Conservation (phyloP, 2,113 vertebrate species). For the Natator depressus region DNA sequence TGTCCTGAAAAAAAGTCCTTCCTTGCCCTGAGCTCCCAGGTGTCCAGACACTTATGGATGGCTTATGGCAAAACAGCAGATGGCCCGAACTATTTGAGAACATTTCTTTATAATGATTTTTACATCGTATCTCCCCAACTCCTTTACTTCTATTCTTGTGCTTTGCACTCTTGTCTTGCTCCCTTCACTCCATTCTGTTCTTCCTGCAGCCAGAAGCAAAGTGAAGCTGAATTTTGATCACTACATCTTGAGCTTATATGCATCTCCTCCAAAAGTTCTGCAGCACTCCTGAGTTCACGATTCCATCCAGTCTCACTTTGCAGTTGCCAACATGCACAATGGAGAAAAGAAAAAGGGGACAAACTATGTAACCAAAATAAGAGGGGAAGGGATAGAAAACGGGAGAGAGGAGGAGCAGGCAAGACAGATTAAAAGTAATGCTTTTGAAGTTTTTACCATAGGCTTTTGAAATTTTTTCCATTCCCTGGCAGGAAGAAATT, state of each 20-base stretch:
- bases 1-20: not conserved
- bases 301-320: not conserved
- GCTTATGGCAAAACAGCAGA: constrained; percentile 7
- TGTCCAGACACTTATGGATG: not conserved
- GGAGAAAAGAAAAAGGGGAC: not conserved
- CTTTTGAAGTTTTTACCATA: not conserved
- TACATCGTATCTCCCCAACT: not conserved
- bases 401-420: not conserved
- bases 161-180: not conserved
- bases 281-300: constrained; percentile 31
- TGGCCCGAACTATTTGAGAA: constrained; percentile 10
- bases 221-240: not conserved
- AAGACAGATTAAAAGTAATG: not conserved
- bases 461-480: not conserved
- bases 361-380: not conserved
- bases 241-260: not conserved
- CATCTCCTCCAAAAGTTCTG: not conserved
- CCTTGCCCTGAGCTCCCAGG: constrained; percentile 13
- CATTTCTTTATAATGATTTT: not conserved
- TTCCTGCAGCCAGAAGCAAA: constrained; percentile 5
- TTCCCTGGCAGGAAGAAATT: not conserved
- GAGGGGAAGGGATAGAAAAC: not conserved
- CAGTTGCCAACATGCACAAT: not conserved
- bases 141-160: not conserved
- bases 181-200: not conserved